Evolutionary conservation across 2,888 invertebrate species (phyloP), one percentile per base, ranked within the genome.

Genomic region (Agriotes lineatus): DNA sequence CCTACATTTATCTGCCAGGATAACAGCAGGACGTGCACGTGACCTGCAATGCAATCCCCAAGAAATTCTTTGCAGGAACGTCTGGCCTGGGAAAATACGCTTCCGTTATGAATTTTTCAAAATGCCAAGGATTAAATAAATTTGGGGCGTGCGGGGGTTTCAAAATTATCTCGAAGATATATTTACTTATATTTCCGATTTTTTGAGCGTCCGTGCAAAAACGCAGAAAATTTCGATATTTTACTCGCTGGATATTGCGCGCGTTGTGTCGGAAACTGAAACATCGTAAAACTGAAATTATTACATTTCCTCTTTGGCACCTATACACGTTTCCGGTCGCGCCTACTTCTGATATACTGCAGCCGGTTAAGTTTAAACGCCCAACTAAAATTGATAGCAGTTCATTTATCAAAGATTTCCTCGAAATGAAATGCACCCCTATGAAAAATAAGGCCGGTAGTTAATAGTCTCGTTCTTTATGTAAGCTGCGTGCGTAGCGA

Each of bases 381-480:
- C 69, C 72, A 69, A 72, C 76, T 77, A 76, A 78, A 78, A 80
- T 79, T 79, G 76, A 78, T 79, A 75, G 78, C 76, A 67, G 69
- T 72, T 75, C 77, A 77, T 79, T 78, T 79, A 78, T 79, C 77
- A 80, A 74, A 77, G 77, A 80, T 79, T 78, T 79, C 75, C 76
- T 67, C 70, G 72, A 76, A 78, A 80, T 79, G 78, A 79, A 79
- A 79, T 77, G 77, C 79, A 77, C 76, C 76, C 76, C 73, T 72
- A 78, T 78, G 79, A 79, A 79, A 79, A 78, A 79, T 79, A 79
- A 78, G 77, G 73, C 74, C 72, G 74, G 70, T 71, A 74, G 76
- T 79, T 77, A 79, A 80, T 80, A 79, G 79, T 77, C 75, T 69
- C 74, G 75, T 74, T 75, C 75, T 75, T 75, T 78, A 76, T 75